Base-by-base conservation (phyloP, 2,113 vertebrate species). In the Limanda limanda region DNA sequence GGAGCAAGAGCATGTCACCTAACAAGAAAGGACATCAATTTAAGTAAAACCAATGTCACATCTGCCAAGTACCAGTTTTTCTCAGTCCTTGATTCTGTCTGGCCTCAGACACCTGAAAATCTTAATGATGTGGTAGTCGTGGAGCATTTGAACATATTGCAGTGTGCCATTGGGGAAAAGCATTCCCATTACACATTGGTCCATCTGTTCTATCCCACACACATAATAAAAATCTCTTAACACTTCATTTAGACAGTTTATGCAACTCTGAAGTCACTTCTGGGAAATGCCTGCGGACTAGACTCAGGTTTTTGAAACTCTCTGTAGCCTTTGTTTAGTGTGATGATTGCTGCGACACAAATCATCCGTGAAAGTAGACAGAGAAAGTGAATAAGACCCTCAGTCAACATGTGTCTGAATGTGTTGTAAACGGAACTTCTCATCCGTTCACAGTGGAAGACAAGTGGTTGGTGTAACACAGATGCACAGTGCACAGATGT, bases 141-240 rank as follows among this genome's bases (percentile, higher is more conserved):
- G 52, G 23, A 79, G 48, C 61, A 71, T 80, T 72, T 79, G 70
- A 65, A 76, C 63, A 73, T 51, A 61, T 18, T 68, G 51, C 71
- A 74, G 64, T 68, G 42, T 17, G 47, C 47, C 66, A 25, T 57
- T 72, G 63, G 58, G 79, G 73, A 67, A 70, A 77, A 67, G 74
- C 71, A 42, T 79, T 86, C 60, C 79, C 13, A 1, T 64, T 71
- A 57, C 47, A 83, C 65, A 86, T 69, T 48, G 76, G 68, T 74
- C 74, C 77, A 88, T 84, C 81, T 88, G 85, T 57, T 85, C 78
- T 78, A 86, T 71, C 68, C 74, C 76, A 67, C 81, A 78, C 84
- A 85, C 78, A 76, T 76, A 76, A 85, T 83, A 86, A 76, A 78
- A 78, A 74, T 91, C 58, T 72, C 71, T 66, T 65, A 65, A 55